These are phyloP conservation scores for Plectrocnemia conspersa DNA, from an alignment of 1,140 invertebrate genomes.

Conservation along the genomic window DNA sequence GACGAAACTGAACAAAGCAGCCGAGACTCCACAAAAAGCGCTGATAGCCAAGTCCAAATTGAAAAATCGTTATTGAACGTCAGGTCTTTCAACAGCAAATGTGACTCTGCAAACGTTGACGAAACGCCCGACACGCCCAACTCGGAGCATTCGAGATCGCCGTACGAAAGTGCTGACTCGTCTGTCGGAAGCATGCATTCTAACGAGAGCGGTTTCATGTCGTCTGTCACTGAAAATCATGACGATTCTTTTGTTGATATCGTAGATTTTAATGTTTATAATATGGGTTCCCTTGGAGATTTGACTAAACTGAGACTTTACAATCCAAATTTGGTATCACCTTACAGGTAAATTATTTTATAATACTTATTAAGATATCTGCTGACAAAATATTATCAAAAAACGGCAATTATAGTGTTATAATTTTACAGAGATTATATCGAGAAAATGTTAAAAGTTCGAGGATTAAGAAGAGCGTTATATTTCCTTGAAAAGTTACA, in stretches of 20 bases:
- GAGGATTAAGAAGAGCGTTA: conserved; percentile 73
- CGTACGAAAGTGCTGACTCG: conserved; percentile 33
- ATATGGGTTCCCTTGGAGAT: conserved; percentile 42
- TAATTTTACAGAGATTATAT: conserved; percentile 68
- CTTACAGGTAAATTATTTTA: conserved; percentile 50
- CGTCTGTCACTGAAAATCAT: conserved; percentile 24
- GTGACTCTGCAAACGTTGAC: background rate
- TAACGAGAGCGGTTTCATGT: conserved; percentile 31
- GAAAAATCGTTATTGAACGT: background rate
- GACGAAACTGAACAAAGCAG: conserved; percentile 4
- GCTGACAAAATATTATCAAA: background rate
- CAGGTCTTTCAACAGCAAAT: no score
- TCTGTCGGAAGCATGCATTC: conserved; percentile 27
- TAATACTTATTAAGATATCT: background rate
- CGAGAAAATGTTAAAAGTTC: conserved; percentile 79
- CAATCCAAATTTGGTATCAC: conserved; percentile 44
- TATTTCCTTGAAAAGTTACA: conserved; percentile 70
- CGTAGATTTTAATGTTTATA: conserved; percentile 36
- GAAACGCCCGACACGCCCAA: conserved; percentile 1
- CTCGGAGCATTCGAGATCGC: conserved; percentile 20
- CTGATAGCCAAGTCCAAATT: conserved; percentile 3
- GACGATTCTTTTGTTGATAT: conserved; percentile 9
- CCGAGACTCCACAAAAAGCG: no score
- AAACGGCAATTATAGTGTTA: background rate
- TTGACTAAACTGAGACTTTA: conserved; percentile 43